Conservation (phyloP, 2,113 vertebrate genomes). For the Sciurus niger region DNA sequence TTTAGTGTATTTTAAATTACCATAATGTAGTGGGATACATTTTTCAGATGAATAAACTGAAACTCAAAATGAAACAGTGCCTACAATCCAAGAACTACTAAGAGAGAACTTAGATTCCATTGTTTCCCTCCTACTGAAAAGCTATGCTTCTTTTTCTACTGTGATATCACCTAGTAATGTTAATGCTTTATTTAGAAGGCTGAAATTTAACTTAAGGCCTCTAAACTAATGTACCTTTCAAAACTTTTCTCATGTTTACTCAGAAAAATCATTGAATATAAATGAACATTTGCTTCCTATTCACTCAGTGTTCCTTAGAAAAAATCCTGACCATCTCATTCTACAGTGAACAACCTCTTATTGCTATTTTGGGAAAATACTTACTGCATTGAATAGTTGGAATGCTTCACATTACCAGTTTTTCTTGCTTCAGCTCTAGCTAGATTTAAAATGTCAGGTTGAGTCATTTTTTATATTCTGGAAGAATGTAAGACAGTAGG, state of each 20-base stretch:
- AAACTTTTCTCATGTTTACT: slow-evolving; percentile 52
- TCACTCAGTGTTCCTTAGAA: neutral
- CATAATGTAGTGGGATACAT: neutral
- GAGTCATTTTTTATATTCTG: slow-evolving; percentile 72
- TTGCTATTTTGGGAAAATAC: slow-evolving; percentile 64
- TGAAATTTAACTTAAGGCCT: slow-evolving; percentile 40
- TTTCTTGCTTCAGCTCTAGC: slow-evolving; percentile 51
- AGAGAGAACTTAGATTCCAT: neutral
- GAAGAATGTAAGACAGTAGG: slow-evolving; percentile 58
- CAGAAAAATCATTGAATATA: slow-evolving; percentile 49
- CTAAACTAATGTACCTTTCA: slow-evolving; percentile 37
- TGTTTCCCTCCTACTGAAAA: neutral
- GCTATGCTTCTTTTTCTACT: neutral
- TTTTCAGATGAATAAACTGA: slow-evolving; percentile 63
- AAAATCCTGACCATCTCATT: neutral
- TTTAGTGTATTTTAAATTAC: slow-evolving; percentile 53
- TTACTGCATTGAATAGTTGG: slow-evolving; percentile 44
- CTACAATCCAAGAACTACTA: neutral
- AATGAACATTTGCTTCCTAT: slow-evolving; percentile 7
- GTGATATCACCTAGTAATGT: neutral
- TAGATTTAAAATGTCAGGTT: slow-evolving; percentile 78
- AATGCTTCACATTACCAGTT: slow-evolving; percentile 34
- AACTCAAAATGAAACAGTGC: neutral
- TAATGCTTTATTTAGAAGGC: slow-evolving; percentile 24
- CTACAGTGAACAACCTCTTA: slow-evolving; percentile 45